phyloP scores from a whole-genome alignment of 2,797 vertebrate genomes.

The Lacerta bilineata region DNA sequence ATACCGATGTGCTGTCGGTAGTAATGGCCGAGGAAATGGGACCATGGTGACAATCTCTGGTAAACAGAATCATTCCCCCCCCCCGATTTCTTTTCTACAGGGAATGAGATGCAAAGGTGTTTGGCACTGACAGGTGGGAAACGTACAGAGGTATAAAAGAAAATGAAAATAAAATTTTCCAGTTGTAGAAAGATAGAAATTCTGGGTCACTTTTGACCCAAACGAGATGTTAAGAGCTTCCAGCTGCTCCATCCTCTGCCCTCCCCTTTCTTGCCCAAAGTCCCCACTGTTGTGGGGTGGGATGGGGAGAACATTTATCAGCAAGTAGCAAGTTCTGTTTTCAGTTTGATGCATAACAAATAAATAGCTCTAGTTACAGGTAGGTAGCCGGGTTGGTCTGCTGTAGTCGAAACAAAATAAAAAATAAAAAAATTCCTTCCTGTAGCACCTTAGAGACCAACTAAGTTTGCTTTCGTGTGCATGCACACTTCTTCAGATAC shows the following conservation, averaged over 20 bases:
- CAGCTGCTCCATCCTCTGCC: background rate
- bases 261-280: background rate
- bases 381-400: no score
- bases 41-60: background rate
- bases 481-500: no score
- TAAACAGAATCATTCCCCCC: background rate
- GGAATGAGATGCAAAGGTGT: background rate
- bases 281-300: background rate
- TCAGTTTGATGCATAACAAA: background rate
- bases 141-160: background rate
- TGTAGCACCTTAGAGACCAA: no score
- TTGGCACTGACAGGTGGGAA: no score
- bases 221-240: background rate
- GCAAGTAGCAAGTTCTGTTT: background rate
- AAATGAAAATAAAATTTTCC: no score
- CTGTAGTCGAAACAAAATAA: no score
- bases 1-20: background rate
- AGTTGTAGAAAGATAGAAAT: no score
- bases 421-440: no score
- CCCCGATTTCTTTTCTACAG: background rate
- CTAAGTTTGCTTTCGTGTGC: no score
- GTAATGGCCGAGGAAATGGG: background rate
- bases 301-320: background rate
- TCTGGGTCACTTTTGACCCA: no score
- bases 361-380: background rate